These are phyloP conservation scores for Diprion similis DNA, from an alignment of 1,140 invertebrate genomes.

Conservation along the genomic window DNA sequence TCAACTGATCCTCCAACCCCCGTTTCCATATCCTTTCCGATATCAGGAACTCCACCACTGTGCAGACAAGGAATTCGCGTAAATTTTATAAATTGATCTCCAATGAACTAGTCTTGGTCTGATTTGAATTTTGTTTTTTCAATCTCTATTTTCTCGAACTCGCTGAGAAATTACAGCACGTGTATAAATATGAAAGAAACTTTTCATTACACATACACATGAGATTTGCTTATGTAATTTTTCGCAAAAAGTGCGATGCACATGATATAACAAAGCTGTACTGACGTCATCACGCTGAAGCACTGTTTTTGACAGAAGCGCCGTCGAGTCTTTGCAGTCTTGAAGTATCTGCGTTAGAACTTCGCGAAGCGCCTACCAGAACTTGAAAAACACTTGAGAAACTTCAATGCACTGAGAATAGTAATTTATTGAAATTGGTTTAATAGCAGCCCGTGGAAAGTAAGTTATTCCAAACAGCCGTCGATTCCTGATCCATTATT, in stretches of 20 bases:
- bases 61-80: neutral
- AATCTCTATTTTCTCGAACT: no score
- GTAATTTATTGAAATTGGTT: slow-evolving; percentile 5
- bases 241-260: no score
- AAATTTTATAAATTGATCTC: neutral
- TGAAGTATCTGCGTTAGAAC: neutral
- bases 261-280: no score
- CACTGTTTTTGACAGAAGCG: no score
- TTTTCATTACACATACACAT: no score
- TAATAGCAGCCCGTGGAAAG: neutral
- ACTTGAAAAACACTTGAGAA: neutral
- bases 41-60: no score
- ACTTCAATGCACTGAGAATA: neutral
- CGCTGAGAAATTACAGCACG: no score
- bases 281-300: no score
- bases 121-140: neutral
- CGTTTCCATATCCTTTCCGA: neutral
- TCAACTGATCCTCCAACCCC: neutral
- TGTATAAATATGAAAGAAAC: no score
- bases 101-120: neutral
- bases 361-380: neutral
- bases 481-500: slow-evolving; percentile 1
- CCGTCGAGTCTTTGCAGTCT: no score
- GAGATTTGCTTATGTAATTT: no score
- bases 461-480: neutral